These are phyloP conservation scores for Carassius auratus DNA, from an alignment of 2,113 vertebrate genomes.

Conservation along the genomic window DNA sequence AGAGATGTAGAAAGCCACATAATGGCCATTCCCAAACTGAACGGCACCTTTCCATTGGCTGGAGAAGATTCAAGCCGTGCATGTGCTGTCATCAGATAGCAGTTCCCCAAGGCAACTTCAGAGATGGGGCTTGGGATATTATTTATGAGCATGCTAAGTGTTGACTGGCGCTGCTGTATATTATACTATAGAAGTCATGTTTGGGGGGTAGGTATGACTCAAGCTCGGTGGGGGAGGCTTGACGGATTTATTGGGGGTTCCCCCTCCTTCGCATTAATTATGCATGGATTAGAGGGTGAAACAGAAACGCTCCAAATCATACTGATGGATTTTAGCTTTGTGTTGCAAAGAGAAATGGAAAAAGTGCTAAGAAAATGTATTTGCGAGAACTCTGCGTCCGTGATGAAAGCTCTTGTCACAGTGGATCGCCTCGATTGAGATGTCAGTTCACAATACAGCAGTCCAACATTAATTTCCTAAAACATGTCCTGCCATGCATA, in stretches of 20 bases:
- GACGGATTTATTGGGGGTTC: constrained; percentile 23
- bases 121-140: background rate
- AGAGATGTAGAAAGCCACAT: background rate
- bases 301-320: background rate
- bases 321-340: constrained; percentile 26
- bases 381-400: background rate
- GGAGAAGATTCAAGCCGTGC: background rate
- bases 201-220: constrained; percentile 15
- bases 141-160: constrained; percentile 24
- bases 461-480: background rate
- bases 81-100: background rate
- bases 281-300: background rate
- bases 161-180: background rate
- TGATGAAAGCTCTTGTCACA: background rate
- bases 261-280: constrained; percentile 25
- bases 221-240: background rate
- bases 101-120: background rate
- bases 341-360: background rate
- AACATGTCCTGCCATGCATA: background rate
- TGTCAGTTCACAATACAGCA: background rate
- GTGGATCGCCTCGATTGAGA: background rate
- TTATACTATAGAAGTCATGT: constrained; percentile 12
- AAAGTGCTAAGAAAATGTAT: background rate
- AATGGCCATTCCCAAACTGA: background rate
- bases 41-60: background rate